A percentile compares a stretch with the other conserved stretches of the same genome.
Conservation (phyloP, 2,797 vertebrate genomes). For the Scolopax rusticola region DNA sequence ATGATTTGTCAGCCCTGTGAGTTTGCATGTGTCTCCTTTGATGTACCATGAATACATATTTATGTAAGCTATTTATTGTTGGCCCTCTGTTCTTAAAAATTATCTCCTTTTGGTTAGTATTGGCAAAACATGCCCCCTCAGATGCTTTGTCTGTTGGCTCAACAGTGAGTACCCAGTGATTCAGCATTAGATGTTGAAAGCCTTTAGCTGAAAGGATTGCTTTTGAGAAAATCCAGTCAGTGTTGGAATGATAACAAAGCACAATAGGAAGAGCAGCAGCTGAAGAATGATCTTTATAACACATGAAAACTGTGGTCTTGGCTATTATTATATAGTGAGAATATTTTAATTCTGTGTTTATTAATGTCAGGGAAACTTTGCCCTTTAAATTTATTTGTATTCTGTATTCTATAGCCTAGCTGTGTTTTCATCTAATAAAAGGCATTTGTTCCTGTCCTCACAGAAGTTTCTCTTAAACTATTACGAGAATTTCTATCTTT, state of each 20-base stretch:
- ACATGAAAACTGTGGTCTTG: neutral
- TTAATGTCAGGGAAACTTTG: neutral
- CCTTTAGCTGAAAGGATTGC: conserved; percentile 9
- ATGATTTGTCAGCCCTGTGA: conserved; percentile 16
- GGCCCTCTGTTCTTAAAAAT: neutral
- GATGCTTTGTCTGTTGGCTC: conserved; percentile 18
- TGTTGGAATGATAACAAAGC: neutral
- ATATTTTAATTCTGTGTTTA: rapidly evolving
- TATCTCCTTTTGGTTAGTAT: neutral
- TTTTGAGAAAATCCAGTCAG: neutral
- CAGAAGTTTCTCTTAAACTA: neutral
- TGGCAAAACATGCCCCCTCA: neutral
- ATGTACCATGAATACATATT: neutral
- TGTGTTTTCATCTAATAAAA: neutral
- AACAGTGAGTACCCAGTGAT: conserved; percentile 28
- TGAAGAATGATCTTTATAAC: neutral
- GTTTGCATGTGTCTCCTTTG: conserved; percentile 35
- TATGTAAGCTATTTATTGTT: conserved; percentile 35
- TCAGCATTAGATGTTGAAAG: conserved; percentile 25
- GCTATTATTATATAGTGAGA: neutral
- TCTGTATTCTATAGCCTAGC: neutral
- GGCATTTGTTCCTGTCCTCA: neutral
- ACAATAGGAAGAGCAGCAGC: neutral
- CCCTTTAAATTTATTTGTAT: neutral
- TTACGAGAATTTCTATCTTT: neutral